These are phyloP conservation scores for Gnathonemus echidnorhynchus DNA, from an alignment of 2,113 vertebrate species.

Conservation along the genomic window DNA sequence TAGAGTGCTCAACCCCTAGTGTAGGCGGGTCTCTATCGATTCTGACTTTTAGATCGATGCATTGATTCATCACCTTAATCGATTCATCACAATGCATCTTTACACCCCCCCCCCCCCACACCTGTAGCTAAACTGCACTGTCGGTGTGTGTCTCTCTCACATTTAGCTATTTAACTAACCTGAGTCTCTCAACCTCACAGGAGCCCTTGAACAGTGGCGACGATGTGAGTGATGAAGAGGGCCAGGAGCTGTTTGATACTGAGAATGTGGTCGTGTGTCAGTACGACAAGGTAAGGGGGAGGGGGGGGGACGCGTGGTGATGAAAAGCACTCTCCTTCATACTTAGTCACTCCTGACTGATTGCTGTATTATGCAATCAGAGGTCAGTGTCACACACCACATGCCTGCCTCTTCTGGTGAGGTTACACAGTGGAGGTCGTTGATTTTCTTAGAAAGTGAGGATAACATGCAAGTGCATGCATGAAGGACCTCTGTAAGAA, in stretches of 20 bases:
- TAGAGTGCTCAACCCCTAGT: not conserved
- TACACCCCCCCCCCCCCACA: not conserved
- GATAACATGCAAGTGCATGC: not conserved
- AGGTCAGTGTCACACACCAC: not conserved
- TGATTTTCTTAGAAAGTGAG: not conserved
- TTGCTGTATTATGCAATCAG: not conserved
- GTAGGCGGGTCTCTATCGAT: not conserved
- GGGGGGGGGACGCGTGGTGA: not conserved
- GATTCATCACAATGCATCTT: not conserved
- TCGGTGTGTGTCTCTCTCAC: not conserved
- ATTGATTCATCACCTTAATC: not conserved
- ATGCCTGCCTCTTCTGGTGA: not conserved
- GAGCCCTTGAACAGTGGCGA: slow-evolving; percentile 94
- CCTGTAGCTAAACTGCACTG: not conserved
- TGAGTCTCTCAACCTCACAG: slow-evolving; percentile 51
- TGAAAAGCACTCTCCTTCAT: not conserved
- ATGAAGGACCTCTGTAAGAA: not conserved
- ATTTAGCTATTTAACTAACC: not conserved
- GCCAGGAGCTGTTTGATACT: slow-evolving; percentile 94
- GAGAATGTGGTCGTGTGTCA: slow-evolving; percentile 99
- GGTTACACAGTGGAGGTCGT: too few relatives aligned
- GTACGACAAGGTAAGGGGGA: slow-evolving; percentile 84
- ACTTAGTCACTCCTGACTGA: not conserved
- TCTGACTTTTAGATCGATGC: not conserved
- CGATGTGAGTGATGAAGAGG: slow-evolving; percentile 94